Evolutionary conservation across 1,140 invertebrate genomes (phyloP), one percentile per base, ranked within the genome.

Genomic region (Papilio helenus): DNA sequence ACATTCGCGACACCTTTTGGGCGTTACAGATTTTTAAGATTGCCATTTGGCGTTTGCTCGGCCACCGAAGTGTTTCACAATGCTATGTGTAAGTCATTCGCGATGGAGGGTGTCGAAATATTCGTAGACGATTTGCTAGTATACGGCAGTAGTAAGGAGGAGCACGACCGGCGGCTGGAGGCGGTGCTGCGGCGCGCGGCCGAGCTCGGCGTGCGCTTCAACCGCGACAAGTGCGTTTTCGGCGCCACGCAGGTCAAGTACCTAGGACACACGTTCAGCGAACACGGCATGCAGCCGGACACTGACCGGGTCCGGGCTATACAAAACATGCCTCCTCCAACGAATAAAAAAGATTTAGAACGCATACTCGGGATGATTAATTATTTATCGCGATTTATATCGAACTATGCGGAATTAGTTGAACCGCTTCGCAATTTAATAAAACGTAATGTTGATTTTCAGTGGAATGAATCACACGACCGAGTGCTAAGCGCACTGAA

Each of bases 121-220:
- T 86, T 83, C 68, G 85, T 92, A 26, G 91, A 94, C 78, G 93
- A 94, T 79, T 83, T 94, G 34, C 82, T 94, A 5, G 76, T 89
- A 14, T 88, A 82, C 81, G 90, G 87, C 14, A 82, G 65, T 79
- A 84, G 76, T 29, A 78, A 74, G 46, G 39, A 78, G 55, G 84
- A 88, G 58, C 89, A 89, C 76, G 84, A 89, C 80, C 1, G 71
- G 55, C 73, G 81, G 55, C 51, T 89, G 14, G 80, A 80, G 44
- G 23, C 72, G 61, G 58, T 89, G 0, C 79, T 88, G 29, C 49
- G 85, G 26, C 84, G 83, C 44, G 84, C 84, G 18, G 68, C 76
- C 14, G 55, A 87, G 76, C 82, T 81, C 61, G 89, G 88, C 81
- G 81, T 90, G 20, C 89, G 86, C 85, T 90, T 90, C 84, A 92